phyloP scores from a whole-genome alignment of 2,113 vertebrate genomes.

The Carettochelys insculpta region DNA sequence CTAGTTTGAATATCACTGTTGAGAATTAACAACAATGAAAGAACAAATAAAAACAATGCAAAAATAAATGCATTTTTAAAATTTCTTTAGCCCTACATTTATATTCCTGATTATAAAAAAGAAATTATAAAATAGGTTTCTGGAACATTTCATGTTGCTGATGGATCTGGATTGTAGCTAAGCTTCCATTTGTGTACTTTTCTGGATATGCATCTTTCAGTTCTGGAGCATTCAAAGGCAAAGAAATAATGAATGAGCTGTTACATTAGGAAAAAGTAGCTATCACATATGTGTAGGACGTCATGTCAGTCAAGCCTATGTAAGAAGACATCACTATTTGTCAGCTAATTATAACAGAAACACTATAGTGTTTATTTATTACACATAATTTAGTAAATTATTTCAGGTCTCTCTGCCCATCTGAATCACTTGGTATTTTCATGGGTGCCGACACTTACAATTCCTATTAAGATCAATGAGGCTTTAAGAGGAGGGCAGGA shows the following conservation, averaged over 20 bases:
- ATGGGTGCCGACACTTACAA: not conserved
- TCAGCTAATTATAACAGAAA: not conserved
- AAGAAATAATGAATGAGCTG: conserved; percentile 8
- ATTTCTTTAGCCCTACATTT: conserved; percentile 5
- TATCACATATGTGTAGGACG: not conserved
- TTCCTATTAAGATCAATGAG: not conserved
- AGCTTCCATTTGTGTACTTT: conserved; percentile 14
- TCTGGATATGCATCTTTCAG: not conserved
- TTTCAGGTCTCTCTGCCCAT: not conserved
- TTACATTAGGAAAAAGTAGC: not conserved
- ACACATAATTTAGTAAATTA: not conserved
- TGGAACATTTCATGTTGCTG: conserved; percentile 43
- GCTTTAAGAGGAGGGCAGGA: not conserved
- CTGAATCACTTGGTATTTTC: not conserved
- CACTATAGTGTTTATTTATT: not conserved
- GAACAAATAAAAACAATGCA: conserved; percentile 59
- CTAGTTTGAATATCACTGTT: conserved; percentile 70
- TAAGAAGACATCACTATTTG: not conserved
- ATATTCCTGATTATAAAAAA: conserved; percentile 53
- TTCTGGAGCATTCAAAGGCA: not conserved
- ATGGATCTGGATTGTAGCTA: conserved; percentile 31
- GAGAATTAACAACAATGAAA: conserved; percentile 41
- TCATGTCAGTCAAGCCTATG: not conserved
- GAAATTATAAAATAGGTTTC: conserved; percentile 54
- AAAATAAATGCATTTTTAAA: conserved; percentile 41